Percentiles rank a stretch among this genome's conserved stretches.
phyloP scores from a whole-genome alignment of 1,140 invertebrate genomes.

The Diabrotica virgifera region DNA sequence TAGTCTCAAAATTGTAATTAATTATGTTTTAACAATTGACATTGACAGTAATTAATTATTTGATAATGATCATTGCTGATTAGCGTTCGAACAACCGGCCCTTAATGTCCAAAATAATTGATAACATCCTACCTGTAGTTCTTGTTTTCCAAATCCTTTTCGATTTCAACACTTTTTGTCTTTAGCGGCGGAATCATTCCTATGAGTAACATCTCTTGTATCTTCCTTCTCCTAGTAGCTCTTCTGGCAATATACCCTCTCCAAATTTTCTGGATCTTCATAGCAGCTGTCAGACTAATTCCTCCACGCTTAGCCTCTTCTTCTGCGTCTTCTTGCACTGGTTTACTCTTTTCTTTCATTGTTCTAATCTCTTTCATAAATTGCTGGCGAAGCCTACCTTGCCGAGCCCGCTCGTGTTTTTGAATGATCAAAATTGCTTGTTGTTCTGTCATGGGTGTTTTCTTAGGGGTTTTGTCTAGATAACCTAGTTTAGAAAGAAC shows the following conservation, averaged over 20 bases:
- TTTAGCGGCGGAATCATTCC: constrained; percentile 61
- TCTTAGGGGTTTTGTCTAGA: constrained; percentile 57
- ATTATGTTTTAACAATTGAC: no score
- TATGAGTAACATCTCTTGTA: constrained; percentile 84
- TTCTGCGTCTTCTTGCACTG: constrained; percentile 50
- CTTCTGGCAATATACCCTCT: constrained; percentile 71
- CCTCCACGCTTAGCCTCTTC: constrained; percentile 50
- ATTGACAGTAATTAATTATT: no score
- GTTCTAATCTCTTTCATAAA: constrained; percentile 87
- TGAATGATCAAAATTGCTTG: constrained; percentile 86
- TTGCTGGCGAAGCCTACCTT: constrained; percentile 78
- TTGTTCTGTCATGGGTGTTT: constrained; percentile 65
- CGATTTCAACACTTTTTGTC: constrained; percentile 48
- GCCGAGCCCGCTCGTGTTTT: constrained; percentile 85
- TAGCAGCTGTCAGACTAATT: constrained; percentile 60
- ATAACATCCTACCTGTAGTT: constrained; percentile 48
- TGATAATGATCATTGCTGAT: no score
- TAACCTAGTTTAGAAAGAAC: constrained; percentile 63
- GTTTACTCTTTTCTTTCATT: constrained; percentile 69
- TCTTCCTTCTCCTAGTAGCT: constrained; percentile 65
- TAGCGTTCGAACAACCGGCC: no score
- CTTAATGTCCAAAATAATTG: neutral
- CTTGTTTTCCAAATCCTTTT: constrained; percentile 54
- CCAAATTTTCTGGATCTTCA: constrained; percentile 81
- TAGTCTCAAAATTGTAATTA: no score